Conservation (phyloP, 2,113 vertebrate genomes). For the Carassius carassius region DNA sequence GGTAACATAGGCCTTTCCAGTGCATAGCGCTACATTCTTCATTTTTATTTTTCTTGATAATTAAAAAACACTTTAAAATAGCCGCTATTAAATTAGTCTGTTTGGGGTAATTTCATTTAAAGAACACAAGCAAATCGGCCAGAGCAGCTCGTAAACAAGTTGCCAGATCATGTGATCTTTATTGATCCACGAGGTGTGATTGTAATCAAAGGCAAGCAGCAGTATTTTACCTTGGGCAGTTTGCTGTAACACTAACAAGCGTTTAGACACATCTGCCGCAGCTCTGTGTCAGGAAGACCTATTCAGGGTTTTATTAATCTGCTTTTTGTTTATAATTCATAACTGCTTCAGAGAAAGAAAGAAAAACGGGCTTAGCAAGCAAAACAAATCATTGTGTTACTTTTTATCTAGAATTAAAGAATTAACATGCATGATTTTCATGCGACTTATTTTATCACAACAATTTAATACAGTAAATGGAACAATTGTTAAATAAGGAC, state of each 20-base stretch:
- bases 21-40: not conserved
- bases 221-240: not conserved
- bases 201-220: slow-evolving; percentile 24
- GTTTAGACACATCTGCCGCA: not conserved
- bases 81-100: not conserved
- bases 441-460: not conserved
- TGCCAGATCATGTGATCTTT: slow-evolving; percentile 17
- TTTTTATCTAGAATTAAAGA: not conserved
- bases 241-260: not conserved
- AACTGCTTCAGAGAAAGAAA: not conserved
- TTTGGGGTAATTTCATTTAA: slow-evolving; percentile 15
- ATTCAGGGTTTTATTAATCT: slow-evolving; percentile 19
- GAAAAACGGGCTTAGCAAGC: not conserved
- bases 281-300: slow-evolving; percentile 73
- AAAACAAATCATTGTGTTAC: slow-evolving; percentile 67
- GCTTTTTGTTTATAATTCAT: slow-evolving; percentile 4
- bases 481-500: not conserved
- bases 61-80: slow-evolving; percentile 8
- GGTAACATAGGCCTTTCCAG: not conserved
- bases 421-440: not conserved
- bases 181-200: slow-evolving; percentile 19
- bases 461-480: no score
- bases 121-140: slow-evolving; percentile 5
- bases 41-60: not conserved
- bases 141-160: slow-evolving; percentile 23